Conservation (phyloP, 2,797 vertebrate species). For the Rousettus madagascariensis region DNA sequence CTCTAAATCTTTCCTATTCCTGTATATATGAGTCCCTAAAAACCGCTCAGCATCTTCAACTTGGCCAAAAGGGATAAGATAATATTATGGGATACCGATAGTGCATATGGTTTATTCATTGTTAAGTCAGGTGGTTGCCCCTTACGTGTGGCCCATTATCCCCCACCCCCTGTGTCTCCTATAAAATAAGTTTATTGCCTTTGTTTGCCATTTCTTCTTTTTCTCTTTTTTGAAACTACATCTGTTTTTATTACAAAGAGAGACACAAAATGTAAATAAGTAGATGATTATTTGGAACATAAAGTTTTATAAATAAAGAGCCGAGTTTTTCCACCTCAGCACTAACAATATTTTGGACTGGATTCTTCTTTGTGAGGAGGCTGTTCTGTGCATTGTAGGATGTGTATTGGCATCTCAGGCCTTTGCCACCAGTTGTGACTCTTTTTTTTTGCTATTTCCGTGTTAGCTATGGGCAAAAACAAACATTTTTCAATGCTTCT, state of each 20-base stretch:
- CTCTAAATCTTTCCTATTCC: conserved; percentile 55
- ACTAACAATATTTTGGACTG: neutral
- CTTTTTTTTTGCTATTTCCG: neutral
- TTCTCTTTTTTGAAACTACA: neutral
- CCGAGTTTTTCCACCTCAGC: neutral
- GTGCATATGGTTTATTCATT: neutral
- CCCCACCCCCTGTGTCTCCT: neutral
- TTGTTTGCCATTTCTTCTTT: neutral
- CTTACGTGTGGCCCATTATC: neutral
- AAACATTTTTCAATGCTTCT: neutral
- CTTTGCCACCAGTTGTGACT: neutral
- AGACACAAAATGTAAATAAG: neutral
- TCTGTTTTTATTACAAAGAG: neutral
- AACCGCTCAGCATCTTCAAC: neutral
- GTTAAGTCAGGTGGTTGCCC: neutral
- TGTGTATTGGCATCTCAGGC: neutral
- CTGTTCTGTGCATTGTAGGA: neutral
- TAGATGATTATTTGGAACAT: neutral
- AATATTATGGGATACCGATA: neutral
- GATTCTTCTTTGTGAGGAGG: neutral
- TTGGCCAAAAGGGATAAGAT: neutral
- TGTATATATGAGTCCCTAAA: neutral
- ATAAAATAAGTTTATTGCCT: neutral
- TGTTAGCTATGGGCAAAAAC: neutral
- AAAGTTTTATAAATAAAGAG: neutral